These are phyloP conservation scores for Cyanoliseus patagonus DNA, from an alignment of 2,113 vertebrate species.

Conservation along the genomic window DNA sequence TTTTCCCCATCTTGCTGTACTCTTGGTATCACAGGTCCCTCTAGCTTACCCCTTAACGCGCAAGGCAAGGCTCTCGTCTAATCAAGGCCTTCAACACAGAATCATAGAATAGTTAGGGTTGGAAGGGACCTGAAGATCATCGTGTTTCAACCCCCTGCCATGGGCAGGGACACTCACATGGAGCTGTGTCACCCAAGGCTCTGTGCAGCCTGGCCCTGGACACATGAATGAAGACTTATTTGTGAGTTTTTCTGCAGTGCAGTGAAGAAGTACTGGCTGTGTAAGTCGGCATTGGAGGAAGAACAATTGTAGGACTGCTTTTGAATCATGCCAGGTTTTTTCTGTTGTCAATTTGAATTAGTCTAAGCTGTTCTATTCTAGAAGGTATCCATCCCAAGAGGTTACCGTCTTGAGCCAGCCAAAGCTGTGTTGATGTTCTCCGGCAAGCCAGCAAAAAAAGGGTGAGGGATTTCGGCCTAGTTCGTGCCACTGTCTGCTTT, in stretches of 20 bases:
- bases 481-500: neutral
- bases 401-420: neutral
- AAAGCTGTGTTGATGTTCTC: neutral
- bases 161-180: too few species aligned
- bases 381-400: neutral
- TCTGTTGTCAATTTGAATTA: neutral
- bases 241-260: neutral
- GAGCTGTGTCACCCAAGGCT: too few species aligned
- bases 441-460: neutral
- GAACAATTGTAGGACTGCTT: neutral
- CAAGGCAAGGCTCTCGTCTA: neutral
- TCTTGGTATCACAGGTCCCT: neutral
- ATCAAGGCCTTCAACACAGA: rapidly evolving
- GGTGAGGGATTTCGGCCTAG: neutral
- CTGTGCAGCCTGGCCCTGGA: too few species aligned
- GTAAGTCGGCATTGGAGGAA: neutral
- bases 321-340: neutral
- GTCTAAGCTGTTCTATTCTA: neutral
- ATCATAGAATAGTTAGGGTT: too few species aligned
- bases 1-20: neutral
- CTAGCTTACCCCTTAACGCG: rapidly evolving
- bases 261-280: too few species aligned
- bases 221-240: neutral
- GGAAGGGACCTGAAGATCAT: too few species aligned
- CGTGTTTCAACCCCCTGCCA: too few species aligned